Base-by-base conservation (phyloP, 2,888 invertebrate species). In the Xanthorhoe spadicearia region DNA sequence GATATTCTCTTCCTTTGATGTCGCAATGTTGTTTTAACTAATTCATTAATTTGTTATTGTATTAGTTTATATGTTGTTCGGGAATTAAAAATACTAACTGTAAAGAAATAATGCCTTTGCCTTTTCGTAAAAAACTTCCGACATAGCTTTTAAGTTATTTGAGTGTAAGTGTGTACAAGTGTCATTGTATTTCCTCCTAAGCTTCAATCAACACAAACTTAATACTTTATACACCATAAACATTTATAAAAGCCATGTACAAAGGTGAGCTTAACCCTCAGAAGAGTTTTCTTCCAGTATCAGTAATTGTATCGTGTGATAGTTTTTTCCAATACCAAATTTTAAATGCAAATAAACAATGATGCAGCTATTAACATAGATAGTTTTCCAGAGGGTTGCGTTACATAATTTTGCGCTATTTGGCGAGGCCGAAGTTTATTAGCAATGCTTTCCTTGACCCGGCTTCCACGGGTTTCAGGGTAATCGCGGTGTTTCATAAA, bases 1-100 rank as follows among this genome's bases (percentile, higher is more conserved):
- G 90, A 90, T 90, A 90, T 82, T 60, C 76, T 88, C 87, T 88
- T 90, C 87, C 86, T 86, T 77, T 70, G 77, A 76, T 78, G 77
- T 83, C 71, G 79, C 82, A 79, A 81, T 79, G 77, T 78, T 73
- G 72, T 75, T 79, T 46, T 78, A 77, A 78, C 78, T 81, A 84
- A 79, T 74, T 79, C 77, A 82, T 81, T 83, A 81, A 82, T 84
- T 85, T 83, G 82, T 84, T 86, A 79, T 75, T 77, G 74, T 74
- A 81, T 80, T 78, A 57, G 49, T 61, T 53, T 51, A 38, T 49
- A 78, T 74, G 74, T 83, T 83, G 79, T 83, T 81, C 76, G 73
- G 49, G 68, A 71, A 77, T 67, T 71, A 77, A 77, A 77, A 55
- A 60, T 78, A 74, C 77, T 75, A 77, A 77, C 74, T 77, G 73